These are phyloP conservation scores for Hydra vulgaris DNA, from an alignment of 30 jellyfish, hydroid and myxozoan genomes.

Conservation along the genomic window DNA sequence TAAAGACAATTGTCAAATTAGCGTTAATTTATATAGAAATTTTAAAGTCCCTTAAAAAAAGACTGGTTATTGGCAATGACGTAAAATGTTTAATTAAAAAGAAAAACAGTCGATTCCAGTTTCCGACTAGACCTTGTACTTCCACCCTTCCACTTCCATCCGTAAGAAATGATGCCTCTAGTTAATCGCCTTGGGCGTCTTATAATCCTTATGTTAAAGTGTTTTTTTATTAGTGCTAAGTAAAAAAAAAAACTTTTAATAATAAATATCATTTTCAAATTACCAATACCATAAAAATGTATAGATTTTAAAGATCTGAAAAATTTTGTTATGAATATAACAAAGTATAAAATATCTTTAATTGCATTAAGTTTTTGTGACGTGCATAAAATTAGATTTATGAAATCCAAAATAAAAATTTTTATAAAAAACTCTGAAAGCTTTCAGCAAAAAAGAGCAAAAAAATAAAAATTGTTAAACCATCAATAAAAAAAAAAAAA, in stretches of 20 bases:
- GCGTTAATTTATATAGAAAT: background rate
- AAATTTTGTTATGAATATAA: no score
- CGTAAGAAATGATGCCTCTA: background rate
- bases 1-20: background rate
- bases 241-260: no score
- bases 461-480: no score
- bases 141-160: background rate
- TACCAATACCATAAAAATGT: no score
- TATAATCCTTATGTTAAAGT: background rate
- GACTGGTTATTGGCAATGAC: background rate
- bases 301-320: no score
- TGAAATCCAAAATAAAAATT: no score
- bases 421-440: no score
- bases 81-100: background rate
- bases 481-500: no score
- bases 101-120: background rate
- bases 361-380: background rate
- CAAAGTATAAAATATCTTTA: background rate
- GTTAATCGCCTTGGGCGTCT: background rate
- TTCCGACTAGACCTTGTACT: background rate
- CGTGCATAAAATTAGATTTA: background rate
- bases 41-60: background rate
- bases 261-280: background rate
- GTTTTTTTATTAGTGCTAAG: no score
- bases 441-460: no score